Percentiles rank a stretch among this genome's conserved stretches.
Evolutionary conservation across 1,140 invertebrate species (phyloP).

Genomic region (Odontomachus brunneus): DNA sequence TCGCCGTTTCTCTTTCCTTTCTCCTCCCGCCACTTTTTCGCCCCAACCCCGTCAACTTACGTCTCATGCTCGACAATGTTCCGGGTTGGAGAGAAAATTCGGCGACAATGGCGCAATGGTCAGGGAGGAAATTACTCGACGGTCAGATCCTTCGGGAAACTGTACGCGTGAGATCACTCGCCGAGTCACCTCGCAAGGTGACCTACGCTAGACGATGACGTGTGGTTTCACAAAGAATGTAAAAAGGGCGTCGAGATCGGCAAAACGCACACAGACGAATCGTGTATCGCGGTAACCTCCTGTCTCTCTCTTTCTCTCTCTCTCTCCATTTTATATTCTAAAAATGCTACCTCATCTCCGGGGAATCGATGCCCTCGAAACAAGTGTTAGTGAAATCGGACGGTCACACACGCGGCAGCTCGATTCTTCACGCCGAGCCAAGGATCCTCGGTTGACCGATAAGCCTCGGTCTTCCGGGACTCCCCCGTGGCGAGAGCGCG

Average conservation of each 20-base stretch:
- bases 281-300: no score
- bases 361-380: no score
- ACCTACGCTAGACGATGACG: no score
- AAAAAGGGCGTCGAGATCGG: no score
- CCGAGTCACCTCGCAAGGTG: no score
- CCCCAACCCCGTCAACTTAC: conserved; percentile 40
- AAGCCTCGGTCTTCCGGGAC: conserved; percentile 18
- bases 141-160: no score
- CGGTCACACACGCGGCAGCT: neutral
- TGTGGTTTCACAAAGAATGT: no score
- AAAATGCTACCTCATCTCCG: no score
- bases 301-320: no score
- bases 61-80: neutral
- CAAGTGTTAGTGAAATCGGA: neutral
- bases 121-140: neutral
- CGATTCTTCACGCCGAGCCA: conserved; percentile 24
- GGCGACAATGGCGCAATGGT: neutral
- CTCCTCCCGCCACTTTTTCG: neutral
- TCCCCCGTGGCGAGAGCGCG: neutral
- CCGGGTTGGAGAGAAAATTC: conserved; percentile 26
- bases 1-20: conserved; percentile 11
- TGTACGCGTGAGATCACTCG: no score
- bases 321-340: neutral
- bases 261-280: no score
- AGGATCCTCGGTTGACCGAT: conserved; percentile 3